phyloP scores from a whole-genome alignment of 2,113 vertebrate species.

The Cacatua alba region DNA sequence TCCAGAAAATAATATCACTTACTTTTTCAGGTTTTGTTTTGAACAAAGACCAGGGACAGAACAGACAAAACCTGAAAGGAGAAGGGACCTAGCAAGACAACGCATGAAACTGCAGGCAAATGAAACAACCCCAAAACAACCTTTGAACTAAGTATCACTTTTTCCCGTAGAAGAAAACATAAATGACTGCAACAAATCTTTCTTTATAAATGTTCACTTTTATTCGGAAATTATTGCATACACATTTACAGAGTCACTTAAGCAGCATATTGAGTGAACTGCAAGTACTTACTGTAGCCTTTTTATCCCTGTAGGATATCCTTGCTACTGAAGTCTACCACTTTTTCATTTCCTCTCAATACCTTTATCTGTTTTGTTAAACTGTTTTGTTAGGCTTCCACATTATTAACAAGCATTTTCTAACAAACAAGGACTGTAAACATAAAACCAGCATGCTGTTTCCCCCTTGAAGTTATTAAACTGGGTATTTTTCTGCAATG shows the following conservation, averaged over 20 bases:
- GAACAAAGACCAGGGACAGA: not conserved
- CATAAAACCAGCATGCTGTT: not conserved
- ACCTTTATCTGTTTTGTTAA: not conserved
- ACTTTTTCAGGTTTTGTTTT: not conserved
- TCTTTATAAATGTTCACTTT: slow-evolving; percentile 9
- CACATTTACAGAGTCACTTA: slow-evolving; percentile 1
- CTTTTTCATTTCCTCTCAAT: not conserved
- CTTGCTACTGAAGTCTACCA: not conserved
- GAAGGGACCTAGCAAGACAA: not conserved
- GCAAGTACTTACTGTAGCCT: not conserved
- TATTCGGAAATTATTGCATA: slow-evolving; percentile 25
- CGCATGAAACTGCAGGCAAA: not conserved
- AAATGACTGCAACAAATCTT: not conserved
- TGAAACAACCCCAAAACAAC: not conserved
- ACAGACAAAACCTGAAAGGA: not conserved
- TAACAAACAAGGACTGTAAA: not conserved
- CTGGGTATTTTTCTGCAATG: not conserved
- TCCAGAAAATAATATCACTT: not conserved
- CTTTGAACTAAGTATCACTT: not conserved
- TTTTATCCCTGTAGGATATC: not conserved
- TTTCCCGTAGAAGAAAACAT: not conserved
- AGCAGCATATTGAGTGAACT: not conserved
- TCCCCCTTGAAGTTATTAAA: not conserved
- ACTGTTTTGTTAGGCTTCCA: not conserved
- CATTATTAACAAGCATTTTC: not conserved